These are phyloP conservation scores for Aricia artaxerxes DNA, from an alignment of 2,888 invertebrate species.

Conservation along the genomic window DNA sequence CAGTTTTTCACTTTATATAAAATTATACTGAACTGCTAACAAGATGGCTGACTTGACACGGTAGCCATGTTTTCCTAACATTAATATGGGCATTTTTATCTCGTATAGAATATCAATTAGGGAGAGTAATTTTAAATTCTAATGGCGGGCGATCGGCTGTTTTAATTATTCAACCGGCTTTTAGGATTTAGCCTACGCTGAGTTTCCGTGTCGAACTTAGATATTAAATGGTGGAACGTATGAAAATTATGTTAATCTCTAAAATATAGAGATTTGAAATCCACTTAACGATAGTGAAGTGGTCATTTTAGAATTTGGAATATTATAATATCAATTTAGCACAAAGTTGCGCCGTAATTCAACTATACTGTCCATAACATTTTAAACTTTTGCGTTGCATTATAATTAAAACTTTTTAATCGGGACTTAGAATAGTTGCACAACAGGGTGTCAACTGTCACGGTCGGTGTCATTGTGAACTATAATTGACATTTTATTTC, in stretches of 20 bases:
- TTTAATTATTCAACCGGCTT: constrained; percentile 10
- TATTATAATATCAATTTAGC: background rate
- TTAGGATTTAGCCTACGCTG: background rate
- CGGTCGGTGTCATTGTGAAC: too few relatives aligned
- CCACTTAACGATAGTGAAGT: background rate
- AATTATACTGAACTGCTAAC: too few relatives aligned
- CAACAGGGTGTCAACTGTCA: too few relatives aligned
- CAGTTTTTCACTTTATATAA: too few relatives aligned
- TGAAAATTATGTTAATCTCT: constrained; percentile 14
- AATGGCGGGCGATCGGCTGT: constrained; percentile 13
- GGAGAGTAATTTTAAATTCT: constrained; percentile 33
- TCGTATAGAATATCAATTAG: constrained; percentile 31
- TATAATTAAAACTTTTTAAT: too few relatives aligned
- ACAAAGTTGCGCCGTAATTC: too few relatives aligned
- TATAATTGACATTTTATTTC: too few relatives aligned
- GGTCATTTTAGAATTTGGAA: background rate
- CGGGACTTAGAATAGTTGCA: too few relatives aligned
- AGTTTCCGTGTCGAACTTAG: background rate
- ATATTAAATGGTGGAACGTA: constrained; percentile 3
- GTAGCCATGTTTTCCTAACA: background rate
- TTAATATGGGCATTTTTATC: background rate
- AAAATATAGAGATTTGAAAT: constrained; percentile 6
- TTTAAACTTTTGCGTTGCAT: too few relatives aligned
- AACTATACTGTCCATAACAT: too few relatives aligned
- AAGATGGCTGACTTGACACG: background rate